Conservation (phyloP, 2,888 invertebrate genomes). For the Agrotis segetum region DNA sequence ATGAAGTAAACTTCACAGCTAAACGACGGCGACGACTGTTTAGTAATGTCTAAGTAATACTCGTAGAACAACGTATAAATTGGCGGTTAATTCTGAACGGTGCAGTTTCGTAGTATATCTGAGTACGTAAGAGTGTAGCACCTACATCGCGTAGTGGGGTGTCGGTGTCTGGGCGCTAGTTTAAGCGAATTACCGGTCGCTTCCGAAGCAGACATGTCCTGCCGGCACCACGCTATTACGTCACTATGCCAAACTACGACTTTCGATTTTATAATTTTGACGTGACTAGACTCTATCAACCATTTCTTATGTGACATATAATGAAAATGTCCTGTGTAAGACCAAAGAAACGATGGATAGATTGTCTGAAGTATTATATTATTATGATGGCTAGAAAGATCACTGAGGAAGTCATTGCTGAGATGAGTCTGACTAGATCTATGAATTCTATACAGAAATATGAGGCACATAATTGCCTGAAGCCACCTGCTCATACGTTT, state of each 20-base stretch:
- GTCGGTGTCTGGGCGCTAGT: slow-evolving; percentile 64
- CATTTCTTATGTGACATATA: too few species aligned
- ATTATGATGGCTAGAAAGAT: background rate
- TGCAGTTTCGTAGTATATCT: background rate
- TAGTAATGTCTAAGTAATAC: background rate
- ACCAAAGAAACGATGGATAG: background rate
- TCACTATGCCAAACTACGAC: slow-evolving; percentile 9
- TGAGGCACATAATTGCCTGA: background rate
- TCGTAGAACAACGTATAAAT: background rate
- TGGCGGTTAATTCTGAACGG: background rate
- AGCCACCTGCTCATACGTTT: slow-evolving; percentile 10
- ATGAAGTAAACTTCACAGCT: background rate
- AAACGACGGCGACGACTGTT: background rate
- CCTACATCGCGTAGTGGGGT: slow-evolving; percentile 36
- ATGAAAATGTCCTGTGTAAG: too few species aligned
- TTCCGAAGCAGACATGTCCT: slow-evolving; percentile 60
- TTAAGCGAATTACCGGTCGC: slow-evolving; percentile 71
- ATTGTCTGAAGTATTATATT: background rate
- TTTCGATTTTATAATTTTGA: slow-evolving; percentile 3
- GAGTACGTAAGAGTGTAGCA: slow-evolving; percentile 7
- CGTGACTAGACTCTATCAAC: too few species aligned
- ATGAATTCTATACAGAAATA: background rate
- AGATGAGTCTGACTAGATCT: background rate
- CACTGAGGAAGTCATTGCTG: background rate
- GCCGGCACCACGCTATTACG: slow-evolving; percentile 37